Evolutionary conservation across 2,113 vertebrate species (phyloP).

Genomic region (Telmatochromis sp.): DNA sequence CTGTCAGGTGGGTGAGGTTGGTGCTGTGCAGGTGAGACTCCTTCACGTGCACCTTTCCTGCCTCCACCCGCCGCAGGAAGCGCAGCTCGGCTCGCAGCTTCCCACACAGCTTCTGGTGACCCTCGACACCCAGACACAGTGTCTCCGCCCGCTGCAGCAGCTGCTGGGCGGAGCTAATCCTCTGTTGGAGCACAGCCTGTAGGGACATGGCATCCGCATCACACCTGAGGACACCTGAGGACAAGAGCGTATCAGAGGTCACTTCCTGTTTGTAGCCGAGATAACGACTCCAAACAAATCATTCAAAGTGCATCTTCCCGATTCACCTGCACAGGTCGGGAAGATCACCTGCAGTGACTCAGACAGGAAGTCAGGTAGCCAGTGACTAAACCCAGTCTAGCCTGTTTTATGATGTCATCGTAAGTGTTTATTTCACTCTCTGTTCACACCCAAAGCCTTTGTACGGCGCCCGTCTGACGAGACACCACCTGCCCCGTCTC

Average conservation of each 20-base stretch:
- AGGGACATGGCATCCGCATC: slow-evolving; percentile 83
- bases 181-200: slow-evolving; percentile 77
- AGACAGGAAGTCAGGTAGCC: not conserved
- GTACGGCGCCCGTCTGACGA: not conserved
- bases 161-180: slow-evolving; percentile 79
- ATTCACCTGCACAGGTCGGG: not conserved
- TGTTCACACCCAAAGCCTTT: not conserved
- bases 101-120: slow-evolving; percentile 83
- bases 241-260: not conserved
- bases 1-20: slow-evolving; percentile 89
- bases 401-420: not conserved
- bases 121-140: slow-evolving; percentile 81
- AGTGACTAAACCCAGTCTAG: not conserved
- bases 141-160: slow-evolving; percentile 80
- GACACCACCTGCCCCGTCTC: not conserved
- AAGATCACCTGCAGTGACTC: not conserved
- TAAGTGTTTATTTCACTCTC: not conserved
- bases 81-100: slow-evolving; percentile 89
- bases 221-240: slow-evolving; percentile 73
- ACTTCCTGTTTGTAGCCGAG: not conserved
- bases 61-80: slow-evolving; percentile 85
- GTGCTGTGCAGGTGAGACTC: slow-evolving; percentile 94
- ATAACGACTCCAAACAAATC: not conserved
- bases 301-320: not conserved
- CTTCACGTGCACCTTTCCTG: slow-evolving; percentile 81